Percentiles rank a stretch among this genome's conserved stretches.
Evolutionary conservation across 2,888 invertebrate species (phyloP).

Genomic region (Sarcophaga subvicina): DNA sequence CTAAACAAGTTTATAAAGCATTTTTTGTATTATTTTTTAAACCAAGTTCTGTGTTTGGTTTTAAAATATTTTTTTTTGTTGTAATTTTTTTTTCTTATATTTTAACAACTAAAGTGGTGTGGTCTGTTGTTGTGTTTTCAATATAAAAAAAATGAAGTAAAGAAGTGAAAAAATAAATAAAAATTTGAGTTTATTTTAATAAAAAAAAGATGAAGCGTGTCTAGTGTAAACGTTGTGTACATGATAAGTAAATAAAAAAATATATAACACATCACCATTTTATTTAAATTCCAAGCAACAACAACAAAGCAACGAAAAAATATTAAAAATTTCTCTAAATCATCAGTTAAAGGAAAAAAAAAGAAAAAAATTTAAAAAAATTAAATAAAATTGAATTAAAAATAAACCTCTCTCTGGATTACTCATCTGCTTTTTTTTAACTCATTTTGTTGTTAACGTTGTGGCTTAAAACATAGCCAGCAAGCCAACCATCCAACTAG

Average conservation of each 20-base stretch:
- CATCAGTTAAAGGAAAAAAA: slow-evolving; percentile 20
- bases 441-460: slow-evolving; percentile 1
- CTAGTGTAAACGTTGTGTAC: slow-evolving; percentile 51
- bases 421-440: slow-evolving; percentile 45
- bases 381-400: slow-evolving; percentile 6
- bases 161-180: neutral
- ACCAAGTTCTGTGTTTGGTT: slow-evolving; percentile 47
- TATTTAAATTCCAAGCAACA: slow-evolving; percentile 8
- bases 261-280: neutral
- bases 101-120: slow-evolving; percentile 25
- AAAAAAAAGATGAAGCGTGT: slow-evolving; percentile 60
- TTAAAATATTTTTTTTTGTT: neutral
- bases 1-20: slow-evolving; percentile 75
- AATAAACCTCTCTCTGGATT: slow-evolving; percentile 50
- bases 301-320: slow-evolving; percentile 25
- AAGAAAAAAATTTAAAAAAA: neutral
- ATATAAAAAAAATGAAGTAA: neutral
- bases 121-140: neutral
- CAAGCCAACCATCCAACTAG: slow-evolving; percentile 17
- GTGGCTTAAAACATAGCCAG: neutral
- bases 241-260: neutral
- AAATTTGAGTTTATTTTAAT: neutral
- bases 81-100: too few relatives aligned
- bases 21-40: slow-evolving; percentile 20
- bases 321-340: slow-evolving; percentile 55